Conservation (phyloP, 2,797 vertebrate genomes). For the Anguilla pacifica region DNA sequence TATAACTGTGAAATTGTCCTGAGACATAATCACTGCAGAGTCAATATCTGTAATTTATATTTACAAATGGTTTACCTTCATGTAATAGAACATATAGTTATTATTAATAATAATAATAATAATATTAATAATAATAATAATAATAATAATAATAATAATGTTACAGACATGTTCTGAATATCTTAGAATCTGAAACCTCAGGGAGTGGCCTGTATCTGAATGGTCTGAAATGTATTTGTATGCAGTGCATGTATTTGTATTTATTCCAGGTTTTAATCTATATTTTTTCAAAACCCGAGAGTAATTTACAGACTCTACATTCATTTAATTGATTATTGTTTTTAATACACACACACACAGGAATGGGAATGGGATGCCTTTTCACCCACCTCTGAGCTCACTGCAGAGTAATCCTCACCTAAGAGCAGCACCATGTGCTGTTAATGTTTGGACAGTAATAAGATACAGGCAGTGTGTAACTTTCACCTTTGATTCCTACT, state of each 20-base stretch:
- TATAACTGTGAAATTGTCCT: neutral
- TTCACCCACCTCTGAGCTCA: neutral
- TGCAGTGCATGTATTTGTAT: neutral
- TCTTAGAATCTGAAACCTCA: neutral
- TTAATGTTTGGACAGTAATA: slow-evolving; percentile 15
- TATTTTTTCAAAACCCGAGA: neutral
- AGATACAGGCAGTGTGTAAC: neutral
- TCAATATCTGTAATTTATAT: no score
- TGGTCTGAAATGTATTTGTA: neutral
- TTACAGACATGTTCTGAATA: neutral
- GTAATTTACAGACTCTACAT: neutral
- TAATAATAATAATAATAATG: neutral
- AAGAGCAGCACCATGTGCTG: neutral
- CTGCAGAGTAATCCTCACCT: neutral
- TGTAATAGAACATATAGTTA: no score
- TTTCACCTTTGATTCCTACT: slow-evolving; percentile 5
- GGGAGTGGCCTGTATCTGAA: neutral
- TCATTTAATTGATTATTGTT: neutral
- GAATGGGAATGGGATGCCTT: neutral
- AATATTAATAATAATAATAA: neutral
- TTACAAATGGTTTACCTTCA: no score
- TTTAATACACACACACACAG: neutral
- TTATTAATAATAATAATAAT: no score
- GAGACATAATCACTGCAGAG: neutral
- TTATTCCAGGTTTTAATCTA: neutral